phyloP scores from a whole-genome alignment of 1,140 invertebrate genomes.

The Teleogryllus occipitalis region DNA sequence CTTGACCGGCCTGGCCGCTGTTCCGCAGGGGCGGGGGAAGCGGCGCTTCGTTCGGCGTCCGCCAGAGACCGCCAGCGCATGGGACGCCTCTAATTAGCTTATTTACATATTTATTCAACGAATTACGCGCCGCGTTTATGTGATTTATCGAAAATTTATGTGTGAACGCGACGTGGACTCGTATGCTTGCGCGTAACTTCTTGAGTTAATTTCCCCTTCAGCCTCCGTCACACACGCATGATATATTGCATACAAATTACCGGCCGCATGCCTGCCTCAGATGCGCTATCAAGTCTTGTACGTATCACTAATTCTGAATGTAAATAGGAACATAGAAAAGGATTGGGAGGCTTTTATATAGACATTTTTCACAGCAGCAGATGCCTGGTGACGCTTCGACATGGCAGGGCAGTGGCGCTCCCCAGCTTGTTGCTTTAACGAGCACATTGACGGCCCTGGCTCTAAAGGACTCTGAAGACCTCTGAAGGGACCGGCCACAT shows the following conservation, averaged over 20 bases:
- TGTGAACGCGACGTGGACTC: not conserved
- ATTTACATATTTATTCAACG: slow-evolving; percentile 6
- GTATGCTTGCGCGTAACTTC: not conserved
- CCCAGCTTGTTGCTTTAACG: too few species aligned
- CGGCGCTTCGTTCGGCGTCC: too few species aligned
- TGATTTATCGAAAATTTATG: slow-evolving; percentile 1
- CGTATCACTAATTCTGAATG: not conserved
- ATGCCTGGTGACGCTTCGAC: too few species aligned
- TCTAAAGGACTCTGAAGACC: too few species aligned
- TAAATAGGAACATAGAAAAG: slow-evolving; percentile 1
- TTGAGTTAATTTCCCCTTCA: not conserved
- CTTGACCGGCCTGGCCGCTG: too few species aligned
- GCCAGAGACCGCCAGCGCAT: not conserved
- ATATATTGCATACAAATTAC: slow-evolving; percentile 1
- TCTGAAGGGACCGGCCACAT: too few species aligned
- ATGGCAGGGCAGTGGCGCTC: too few species aligned
- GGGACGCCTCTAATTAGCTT: not conserved
- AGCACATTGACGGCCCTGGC: too few species aligned
- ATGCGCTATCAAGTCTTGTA: not conserved
- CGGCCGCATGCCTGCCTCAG: not conserved
- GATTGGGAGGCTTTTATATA: not conserved
- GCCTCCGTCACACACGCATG: not conserved
- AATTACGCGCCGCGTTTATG: not conserved
- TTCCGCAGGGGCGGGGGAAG: too few species aligned
- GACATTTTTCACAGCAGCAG: not conserved